Evolutionary conservation across 2,888 invertebrate species (phyloP), one percentile per base, ranked within the genome.

Genomic region (Hydroisotoma schaefferi): DNA sequence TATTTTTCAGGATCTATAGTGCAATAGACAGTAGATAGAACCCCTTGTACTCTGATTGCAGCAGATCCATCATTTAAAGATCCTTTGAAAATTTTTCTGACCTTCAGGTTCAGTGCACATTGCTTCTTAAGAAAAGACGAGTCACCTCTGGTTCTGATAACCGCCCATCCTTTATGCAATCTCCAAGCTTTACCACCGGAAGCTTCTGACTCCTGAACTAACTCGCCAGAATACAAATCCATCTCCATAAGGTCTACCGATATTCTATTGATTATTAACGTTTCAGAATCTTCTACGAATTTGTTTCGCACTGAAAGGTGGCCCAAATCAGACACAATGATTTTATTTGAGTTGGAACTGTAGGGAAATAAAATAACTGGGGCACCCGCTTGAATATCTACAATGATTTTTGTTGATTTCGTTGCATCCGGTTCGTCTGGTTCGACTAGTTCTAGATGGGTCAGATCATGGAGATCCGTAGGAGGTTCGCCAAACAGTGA

Each of bases 321-420:
- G 2, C 88, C 88, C 33, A 95, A 81, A 76, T 94, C 87, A 1
- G 87, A 85, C 15, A 91, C 85, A 28, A 95, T 82, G 59, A 92
- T 82, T 70, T 86, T 84, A 29, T 86, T 84, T 26, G 88, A 86
- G 67, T 84, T 83, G 26, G 90, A 88, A 75, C 88, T 87, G 65
- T 91, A 87, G 0, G 95, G 97, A 64, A 95, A 79, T 54, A 94
- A 79, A 68, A 95, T 87, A 2, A 92, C 86, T 0, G 94, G 93
- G 15, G 92, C 83, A 64, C 83, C 83, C 47, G 87, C 87, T 75
- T 84, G 81, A 65, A 89, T 77, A 74, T 84, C 82, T 71, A 85
- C 73, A 23, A 82, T 78, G 52, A 86, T 76, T 65, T 84, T 78
- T 57, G 81, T n/a, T n/a, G n/a, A n/a, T n/a, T n/a, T n/a, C n/a